These are phyloP conservation scores for Ptychadena robeensis DNA, from an alignment of 2,797 vertebrate genomes.

Conservation along the genomic window DNA sequence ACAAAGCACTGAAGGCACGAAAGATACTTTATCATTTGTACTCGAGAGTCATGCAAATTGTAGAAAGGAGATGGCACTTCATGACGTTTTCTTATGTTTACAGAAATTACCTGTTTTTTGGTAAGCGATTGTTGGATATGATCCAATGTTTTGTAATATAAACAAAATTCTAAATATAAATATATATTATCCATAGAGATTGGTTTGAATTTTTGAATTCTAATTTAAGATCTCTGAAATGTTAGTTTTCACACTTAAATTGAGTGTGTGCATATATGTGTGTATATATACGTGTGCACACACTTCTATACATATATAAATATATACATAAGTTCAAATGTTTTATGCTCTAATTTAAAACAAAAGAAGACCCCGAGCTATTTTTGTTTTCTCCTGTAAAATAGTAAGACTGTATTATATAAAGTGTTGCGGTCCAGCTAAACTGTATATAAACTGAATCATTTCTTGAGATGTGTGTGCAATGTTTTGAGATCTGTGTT, in stretches of 20 bases:
- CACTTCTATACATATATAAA: constrained; percentile 77
- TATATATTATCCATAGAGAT: constrained; percentile 76
- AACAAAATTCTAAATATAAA: constrained; percentile 79
- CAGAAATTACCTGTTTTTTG: constrained; percentile 81
- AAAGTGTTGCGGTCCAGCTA: constrained; percentile 85
- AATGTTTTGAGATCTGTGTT: constrained; percentile 93
- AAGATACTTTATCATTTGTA: constrained; percentile 72
- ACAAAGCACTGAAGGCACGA: constrained; percentile 76
- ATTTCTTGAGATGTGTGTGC: constrained; percentile 90
- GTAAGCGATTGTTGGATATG: constrained; percentile 81
- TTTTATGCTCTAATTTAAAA: constrained; percentile 92
- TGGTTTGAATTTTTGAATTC: constrained; percentile 85
- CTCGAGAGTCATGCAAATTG: constrained; percentile 71
- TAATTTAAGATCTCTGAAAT: constrained; percentile 84
- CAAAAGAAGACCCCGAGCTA: constrained; percentile 83
- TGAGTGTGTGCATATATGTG: constrained; percentile 77
- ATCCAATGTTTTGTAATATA: constrained; percentile 89
- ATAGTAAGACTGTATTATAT: constrained; percentile 89
- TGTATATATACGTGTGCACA: constrained; percentile 66
- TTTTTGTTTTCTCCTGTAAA: constrained; percentile 92
- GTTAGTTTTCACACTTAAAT: constrained; percentile 83
- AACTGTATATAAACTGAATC: constrained; percentile 95
- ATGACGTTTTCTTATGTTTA: constrained; percentile 82
- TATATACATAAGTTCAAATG: constrained; percentile 78
- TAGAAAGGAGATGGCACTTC: constrained; percentile 81